phyloP scores from a whole-genome alignment of 2,113 vertebrate species.

The Cynocephalus volans region DNA sequence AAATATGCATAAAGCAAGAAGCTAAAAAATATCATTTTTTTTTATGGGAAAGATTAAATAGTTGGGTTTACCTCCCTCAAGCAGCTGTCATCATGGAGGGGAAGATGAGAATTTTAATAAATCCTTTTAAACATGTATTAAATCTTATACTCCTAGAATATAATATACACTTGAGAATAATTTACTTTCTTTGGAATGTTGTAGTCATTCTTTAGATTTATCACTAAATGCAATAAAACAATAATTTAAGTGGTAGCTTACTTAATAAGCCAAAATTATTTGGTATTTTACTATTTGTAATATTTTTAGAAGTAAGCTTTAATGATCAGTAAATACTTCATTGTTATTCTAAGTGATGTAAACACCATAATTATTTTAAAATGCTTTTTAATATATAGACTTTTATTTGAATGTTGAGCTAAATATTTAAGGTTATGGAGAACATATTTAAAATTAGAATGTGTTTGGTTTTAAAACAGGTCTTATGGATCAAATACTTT shows the following conservation, averaged over 20 bases:
- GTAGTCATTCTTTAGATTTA: conserved; percentile 50
- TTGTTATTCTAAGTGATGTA: neutral
- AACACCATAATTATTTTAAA: conserved; percentile 34
- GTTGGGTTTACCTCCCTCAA: neutral
- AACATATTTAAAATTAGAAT: conserved; percentile 1
- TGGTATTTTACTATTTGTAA: conserved; percentile 11
- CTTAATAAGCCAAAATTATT: conserved; percentile 2
- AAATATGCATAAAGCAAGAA: conserved; percentile 5
- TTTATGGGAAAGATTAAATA: neutral
- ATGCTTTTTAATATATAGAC: neutral
- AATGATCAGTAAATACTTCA: neutral
- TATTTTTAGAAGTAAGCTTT: neutral
- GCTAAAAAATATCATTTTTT: neutral
- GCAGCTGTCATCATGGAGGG: neutral
- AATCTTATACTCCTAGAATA: neutral
- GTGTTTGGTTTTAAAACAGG: neutral
- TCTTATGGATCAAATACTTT: neutral
- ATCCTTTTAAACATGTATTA: neutral
- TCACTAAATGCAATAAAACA: neutral
- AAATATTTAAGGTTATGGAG: neutral
- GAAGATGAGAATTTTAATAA: neutral
- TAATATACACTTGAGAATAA: neutral
- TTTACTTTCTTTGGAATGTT: conserved; percentile 40
- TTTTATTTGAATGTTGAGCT: neutral
- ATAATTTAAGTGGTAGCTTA: conserved; percentile 17